Evolutionary conservation across 2,113 vertebrate species (phyloP), one percentile per base, ranked within the genome.

Genomic region (Chascanopsetta lugubris): DNA sequence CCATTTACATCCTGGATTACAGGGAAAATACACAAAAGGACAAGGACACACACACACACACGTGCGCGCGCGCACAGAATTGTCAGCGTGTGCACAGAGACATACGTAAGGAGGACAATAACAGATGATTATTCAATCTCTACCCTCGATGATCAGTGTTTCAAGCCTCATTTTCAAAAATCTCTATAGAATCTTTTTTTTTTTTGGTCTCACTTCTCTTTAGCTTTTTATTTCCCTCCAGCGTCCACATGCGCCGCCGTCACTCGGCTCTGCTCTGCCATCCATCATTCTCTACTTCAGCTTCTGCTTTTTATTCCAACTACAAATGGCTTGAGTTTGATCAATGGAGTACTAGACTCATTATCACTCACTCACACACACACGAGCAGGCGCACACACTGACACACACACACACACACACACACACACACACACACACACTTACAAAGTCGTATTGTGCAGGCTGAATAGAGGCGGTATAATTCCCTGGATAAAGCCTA

Each of bases 1-100:
- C 90, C 88, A 93, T 92, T 93, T 92, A 87, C 84, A 93, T 85
- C 78, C 87, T 71, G 75, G 74, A 90, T 87, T 82, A 85, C 65
- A 77, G 86, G 72, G 69, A 20, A 88, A 86, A 83, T 84, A 87
- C 80, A 89, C 85, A 82, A 92, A 90, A 89, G 88, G 75, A 42
- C 40, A 58, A 18, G 34, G 65, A 32, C n/a, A 53, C 30, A 72
- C 64, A 67, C 61, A 24, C 77, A 77, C 36, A 25, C 56, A 27
- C 32, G 18, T 11, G 54, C 42, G 20, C 69, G 73, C 67, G 56
- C 15, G 54, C 36, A 20, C 74, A 75, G 67, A 62, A 85, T 78
- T 87, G 86, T 88, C 85, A 84, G 79, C 79, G 81, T 88, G 91
- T 91, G 89, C 88, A 81, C 84, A 67, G 83, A 89, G 87, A 89